phyloP scores from a whole-genome alignment of 2,797 vertebrate genomes.

The Atherinosoma microstoma region DNA sequence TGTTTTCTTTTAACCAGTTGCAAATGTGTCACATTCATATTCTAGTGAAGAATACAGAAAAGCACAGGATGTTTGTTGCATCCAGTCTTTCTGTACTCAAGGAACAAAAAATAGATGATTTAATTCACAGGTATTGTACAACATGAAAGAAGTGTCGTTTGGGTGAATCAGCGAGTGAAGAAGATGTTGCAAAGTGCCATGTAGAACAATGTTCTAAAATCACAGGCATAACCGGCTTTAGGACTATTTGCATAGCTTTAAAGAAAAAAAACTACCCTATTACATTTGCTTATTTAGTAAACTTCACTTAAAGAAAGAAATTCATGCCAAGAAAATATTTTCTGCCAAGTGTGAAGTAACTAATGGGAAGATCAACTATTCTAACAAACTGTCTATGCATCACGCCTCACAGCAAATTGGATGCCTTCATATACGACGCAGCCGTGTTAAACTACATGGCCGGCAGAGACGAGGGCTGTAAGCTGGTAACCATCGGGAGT shows the following conservation, averaged over 20 bases:
- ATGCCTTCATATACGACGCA: constrained; percentile 98
- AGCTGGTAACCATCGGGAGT: constrained; percentile 97
- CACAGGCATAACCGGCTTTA: no score
- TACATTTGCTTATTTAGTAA: background rate
- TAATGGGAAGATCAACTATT: background rate
- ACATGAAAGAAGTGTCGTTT: no score
- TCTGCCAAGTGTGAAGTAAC: background rate
- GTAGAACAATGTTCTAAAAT: no score
- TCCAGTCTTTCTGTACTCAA: background rate
- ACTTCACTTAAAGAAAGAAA: no score
- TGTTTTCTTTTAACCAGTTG: background rate
- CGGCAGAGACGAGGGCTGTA: constrained; percentile 97
- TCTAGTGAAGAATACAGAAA: background rate
- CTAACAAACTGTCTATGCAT: constrained; percentile 14
- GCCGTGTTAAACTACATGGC: constrained; percentile 99
- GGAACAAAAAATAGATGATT: background rate
- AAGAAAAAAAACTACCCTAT: background rate
- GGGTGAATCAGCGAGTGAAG: no score
- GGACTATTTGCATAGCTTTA: no score
- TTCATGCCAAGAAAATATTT: background rate
- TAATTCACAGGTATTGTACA: background rate
- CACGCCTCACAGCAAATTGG: constrained; percentile 88
- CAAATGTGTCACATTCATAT: background rate
- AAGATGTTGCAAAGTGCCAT: no score
- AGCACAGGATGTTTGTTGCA: background rate